Evolutionary conservation across 2,797 vertebrate species (phyloP).

Genomic region (Nannoperca obscura): DNA sequence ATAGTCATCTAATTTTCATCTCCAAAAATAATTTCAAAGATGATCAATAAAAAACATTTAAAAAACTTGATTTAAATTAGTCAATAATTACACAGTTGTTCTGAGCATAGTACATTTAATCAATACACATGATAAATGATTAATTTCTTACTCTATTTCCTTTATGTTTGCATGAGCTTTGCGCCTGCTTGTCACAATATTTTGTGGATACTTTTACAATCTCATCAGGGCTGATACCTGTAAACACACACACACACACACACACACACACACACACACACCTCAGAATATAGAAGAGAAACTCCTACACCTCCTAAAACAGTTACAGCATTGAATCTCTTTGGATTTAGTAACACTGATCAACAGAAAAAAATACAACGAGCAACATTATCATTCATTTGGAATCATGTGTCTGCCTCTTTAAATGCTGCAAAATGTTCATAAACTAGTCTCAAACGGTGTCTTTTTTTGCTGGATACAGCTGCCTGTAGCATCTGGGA

Average conservation of each 20-base stretch:
- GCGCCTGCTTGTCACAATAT: constrained; percentile 80
- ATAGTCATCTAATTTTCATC: neutral
- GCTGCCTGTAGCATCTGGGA: neutral
- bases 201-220: constrained; percentile 92
- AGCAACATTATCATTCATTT: too few species aligned
- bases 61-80: too few species aligned
- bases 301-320: neutral
- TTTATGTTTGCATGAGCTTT: constrained; percentile 56
- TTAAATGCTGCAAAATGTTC: neutral
- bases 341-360: neutral
- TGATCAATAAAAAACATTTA: neutral
- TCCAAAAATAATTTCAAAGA: neutral
- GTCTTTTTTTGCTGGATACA: neutral
- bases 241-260: constrained; percentile 17
- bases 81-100: neutral
- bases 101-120: neutral
- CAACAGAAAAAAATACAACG: neutral
- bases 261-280: constrained; percentile 10
- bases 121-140: neutral
- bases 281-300: neutral
- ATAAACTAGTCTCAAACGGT: neutral
- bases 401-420: neutral
- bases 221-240: constrained; percentile 92
- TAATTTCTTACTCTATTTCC: constrained; percentile 58
- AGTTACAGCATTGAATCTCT: neutral